Evolutionary conservation across 2,888 invertebrate species (phyloP).

Genomic region (Calliopum simillimum): DNA sequence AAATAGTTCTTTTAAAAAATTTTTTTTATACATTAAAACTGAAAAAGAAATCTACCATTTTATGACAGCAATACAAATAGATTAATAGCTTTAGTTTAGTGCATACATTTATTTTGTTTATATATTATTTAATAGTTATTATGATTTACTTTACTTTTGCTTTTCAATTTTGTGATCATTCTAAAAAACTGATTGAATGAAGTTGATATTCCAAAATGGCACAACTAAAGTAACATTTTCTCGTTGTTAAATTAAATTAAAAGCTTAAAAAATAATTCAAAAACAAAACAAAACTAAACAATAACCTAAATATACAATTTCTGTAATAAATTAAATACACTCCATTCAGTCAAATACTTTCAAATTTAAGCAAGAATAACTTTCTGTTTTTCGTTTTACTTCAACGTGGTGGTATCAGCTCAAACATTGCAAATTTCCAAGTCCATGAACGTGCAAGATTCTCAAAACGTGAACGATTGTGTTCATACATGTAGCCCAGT

Average conservation of each 20-base stretch:
- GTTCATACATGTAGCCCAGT: slow-evolving; percentile 81
- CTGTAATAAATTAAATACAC: slow-evolving; percentile 5
- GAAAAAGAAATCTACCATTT: too few species aligned
- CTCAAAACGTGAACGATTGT: slow-evolving; percentile 80
- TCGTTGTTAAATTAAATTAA: too few species aligned
- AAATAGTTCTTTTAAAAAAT: too few species aligned
- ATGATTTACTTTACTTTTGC: slow-evolving; percentile 5
- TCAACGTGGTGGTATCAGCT: slow-evolving; percentile 69
- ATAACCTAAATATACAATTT: slow-evolving; percentile 14
- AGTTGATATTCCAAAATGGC: slow-evolving; percentile 46
- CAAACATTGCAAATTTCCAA: slow-evolving; percentile 90
- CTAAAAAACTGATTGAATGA: neutral
- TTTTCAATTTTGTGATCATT: too few species aligned
- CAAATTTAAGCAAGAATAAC: neutral
- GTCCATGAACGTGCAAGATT: slow-evolving; percentile 88
- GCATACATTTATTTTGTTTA: too few species aligned
- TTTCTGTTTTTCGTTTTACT: slow-evolving; percentile 8
- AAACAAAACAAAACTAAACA: slow-evolving; percentile 30
- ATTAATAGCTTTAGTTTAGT: too few species aligned
- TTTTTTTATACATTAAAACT: too few species aligned
- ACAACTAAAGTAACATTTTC: too few species aligned
- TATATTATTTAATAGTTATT: neutral
- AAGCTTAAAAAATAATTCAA: slow-evolving; percentile 46
- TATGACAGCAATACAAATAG: too few species aligned
- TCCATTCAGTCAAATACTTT: slow-evolving; percentile 24